phyloP scores from a whole-genome alignment of 2,888 invertebrate species.

The Cylloceria caligata region DNA sequence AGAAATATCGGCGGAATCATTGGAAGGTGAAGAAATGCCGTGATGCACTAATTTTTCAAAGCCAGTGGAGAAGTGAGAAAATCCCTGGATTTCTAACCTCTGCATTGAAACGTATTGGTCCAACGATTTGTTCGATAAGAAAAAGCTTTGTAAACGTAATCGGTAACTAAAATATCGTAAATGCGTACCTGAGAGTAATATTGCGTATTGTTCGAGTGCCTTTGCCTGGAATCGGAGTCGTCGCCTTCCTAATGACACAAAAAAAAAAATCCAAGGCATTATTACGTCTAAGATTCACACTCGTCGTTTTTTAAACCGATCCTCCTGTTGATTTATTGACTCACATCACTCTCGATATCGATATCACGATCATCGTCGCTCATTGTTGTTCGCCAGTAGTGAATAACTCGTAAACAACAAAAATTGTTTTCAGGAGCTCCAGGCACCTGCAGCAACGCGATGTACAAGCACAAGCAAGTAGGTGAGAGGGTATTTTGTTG shows the following conservation, averaged over 20 bases:
- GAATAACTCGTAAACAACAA: slow-evolving; percentile 54
- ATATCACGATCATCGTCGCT: slow-evolving; percentile 98
- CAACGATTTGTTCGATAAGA: neutral
- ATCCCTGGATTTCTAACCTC: slow-evolving; percentile 44
- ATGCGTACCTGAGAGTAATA: slow-evolving; percentile 91
- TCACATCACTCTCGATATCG: slow-evolving; percentile 98
- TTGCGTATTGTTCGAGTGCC: slow-evolving; percentile 89
- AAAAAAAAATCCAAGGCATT: slow-evolving; percentile 58
- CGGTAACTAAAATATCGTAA: neutral
- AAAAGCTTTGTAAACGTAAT: neutral
- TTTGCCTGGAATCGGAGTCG: slow-evolving; percentile 91
- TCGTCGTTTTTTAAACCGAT: neutral
- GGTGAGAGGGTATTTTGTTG: slow-evolving; percentile 60
- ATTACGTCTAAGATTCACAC: slow-evolving; percentile 36
- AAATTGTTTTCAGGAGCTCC: slow-evolving; percentile 26
- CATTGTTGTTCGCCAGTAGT: slow-evolving; percentile 85
- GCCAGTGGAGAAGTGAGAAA: no score
- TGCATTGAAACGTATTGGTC: slow-evolving; percentile 30
- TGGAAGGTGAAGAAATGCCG: neutral
- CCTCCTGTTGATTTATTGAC: slow-evolving; percentile 81
- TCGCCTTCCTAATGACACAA: slow-evolving; percentile 89
- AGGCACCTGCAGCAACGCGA: slow-evolving; percentile 54
- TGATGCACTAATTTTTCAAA: neutral
- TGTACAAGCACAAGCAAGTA: neutral
- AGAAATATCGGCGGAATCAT: neutral